Percentiles rank a stretch among this genome's conserved stretches.
Conservation (phyloP, 64 coral and sea anemone genomes). For the Orbicella faveolata region DNA sequence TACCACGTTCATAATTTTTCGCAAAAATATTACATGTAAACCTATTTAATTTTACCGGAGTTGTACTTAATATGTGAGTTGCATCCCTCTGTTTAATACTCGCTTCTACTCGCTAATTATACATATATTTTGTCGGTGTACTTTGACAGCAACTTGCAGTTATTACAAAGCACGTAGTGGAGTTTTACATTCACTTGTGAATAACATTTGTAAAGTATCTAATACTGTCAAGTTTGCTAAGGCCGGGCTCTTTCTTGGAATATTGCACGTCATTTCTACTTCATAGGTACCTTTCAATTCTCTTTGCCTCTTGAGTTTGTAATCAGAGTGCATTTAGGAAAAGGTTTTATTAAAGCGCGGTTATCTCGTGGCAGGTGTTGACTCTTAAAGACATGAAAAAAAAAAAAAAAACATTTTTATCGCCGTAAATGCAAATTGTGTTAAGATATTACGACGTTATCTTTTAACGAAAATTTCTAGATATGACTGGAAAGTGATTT, state of each 20-base stretch:
- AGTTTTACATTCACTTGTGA: not conserved
- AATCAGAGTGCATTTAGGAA: not conserved
- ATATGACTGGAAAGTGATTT: not conserved
- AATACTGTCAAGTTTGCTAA: too few species aligned
- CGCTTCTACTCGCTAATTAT: not conserved
- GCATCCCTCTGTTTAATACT: not conserved
- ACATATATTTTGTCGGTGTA: not conserved
- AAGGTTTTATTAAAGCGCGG: not conserved
- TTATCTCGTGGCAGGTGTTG: not conserved
- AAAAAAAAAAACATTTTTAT: not conserved
- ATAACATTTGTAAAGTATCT: not conserved
- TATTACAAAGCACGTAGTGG: not conserved
- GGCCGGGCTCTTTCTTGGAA: not conserved
- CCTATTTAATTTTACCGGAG: not conserved
- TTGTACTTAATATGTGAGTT: not conserved
- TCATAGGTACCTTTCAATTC: not conserved
- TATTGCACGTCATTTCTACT: not conserved
- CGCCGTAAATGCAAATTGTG: not conserved
- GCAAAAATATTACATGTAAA: too few species aligned
- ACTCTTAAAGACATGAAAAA: not conserved
- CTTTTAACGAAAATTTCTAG: too few species aligned
- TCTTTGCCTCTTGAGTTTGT: not conserved
- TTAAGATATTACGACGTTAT: not conserved
- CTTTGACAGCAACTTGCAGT: not conserved
- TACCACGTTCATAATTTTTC: too few species aligned